Conservation (phyloP, 2,113 vertebrate genomes). For the Stomatorhinus ivindoensis region DNA sequence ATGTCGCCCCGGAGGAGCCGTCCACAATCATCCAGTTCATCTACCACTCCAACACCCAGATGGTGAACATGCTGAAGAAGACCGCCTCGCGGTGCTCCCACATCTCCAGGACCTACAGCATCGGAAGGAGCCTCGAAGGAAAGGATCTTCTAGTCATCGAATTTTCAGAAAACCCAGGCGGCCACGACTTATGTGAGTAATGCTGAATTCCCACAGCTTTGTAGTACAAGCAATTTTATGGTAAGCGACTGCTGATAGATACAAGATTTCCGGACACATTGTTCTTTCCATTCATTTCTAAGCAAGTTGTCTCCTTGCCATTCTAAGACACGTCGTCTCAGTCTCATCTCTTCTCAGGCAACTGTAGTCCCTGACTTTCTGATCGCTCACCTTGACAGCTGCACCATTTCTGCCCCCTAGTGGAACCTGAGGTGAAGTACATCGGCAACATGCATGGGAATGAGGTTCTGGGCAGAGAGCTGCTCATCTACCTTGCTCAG, state of each 20-base stretch:
- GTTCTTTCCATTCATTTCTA: not conserved
- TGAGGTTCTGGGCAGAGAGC: slow-evolving; percentile 78
- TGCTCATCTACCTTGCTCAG: slow-evolving; percentile 82
- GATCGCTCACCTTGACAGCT: not conserved
- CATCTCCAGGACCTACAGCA: slow-evolving; percentile 79
- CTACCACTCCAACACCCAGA: slow-evolving; percentile 74
- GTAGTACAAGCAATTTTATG: not conserved
- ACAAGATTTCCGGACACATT: not conserved
- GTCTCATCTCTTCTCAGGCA: not conserved
- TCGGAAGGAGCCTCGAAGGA: slow-evolving; percentile 80
- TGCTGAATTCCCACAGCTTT: not conserved
- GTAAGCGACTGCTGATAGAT: not conserved
- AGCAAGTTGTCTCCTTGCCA: not conserved
- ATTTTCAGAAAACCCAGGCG: slow-evolving; percentile 81
- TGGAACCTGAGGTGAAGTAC: slow-evolving; percentile 87
- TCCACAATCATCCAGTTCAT: slow-evolving; percentile 60
- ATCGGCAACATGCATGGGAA: slow-evolving; percentile 91
- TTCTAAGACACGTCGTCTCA: not conserved
- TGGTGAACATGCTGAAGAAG: slow-evolving; percentile 68
- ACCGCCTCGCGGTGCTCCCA: slow-evolving; percentile 69
- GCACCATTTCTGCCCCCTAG: slow-evolving; percentile 50
- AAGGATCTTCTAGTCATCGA: slow-evolving; percentile 87
- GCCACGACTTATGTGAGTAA: slow-evolving; percentile 80
- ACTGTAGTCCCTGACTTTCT: not conserved
- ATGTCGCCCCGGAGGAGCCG: slow-evolving; percentile 39